Evolutionary conservation across 1,140 invertebrate genomes (phyloP).

Genomic region (Pissodes strobi): DNA sequence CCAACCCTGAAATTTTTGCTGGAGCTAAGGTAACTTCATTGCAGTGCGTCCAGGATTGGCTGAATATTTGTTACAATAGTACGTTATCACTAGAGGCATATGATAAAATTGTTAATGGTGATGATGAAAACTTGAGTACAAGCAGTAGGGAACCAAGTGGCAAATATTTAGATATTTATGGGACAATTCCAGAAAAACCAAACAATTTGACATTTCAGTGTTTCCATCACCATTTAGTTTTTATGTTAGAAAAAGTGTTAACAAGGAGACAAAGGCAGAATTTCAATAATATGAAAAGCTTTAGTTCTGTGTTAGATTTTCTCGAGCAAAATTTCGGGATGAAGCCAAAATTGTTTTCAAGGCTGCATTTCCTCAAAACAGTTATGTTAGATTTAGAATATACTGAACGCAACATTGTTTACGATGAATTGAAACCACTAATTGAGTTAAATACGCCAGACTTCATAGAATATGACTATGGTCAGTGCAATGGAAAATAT

Average conservation of each 20-base stretch:
- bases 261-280: slow-evolving; percentile 68
- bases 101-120: slow-evolving; percentile 1
- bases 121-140: not conserved
- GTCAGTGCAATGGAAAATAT: slow-evolving; percentile 42
- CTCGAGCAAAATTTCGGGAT: slow-evolving; percentile 64
- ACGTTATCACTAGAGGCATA: slow-evolving; percentile 37
- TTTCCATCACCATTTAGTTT: slow-evolving; percentile 93
- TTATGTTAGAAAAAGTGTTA: slow-evolving; percentile 87
- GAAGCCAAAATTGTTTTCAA: slow-evolving; percentile 53
- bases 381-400: slow-evolving; percentile 40
- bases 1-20: slow-evolving; percentile 88
- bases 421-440: slow-evolving; percentile 37
- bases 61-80: slow-evolving; percentile 68
- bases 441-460: not conserved
- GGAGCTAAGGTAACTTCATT: slow-evolving; percentile 71
- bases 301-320: slow-evolving; percentile 72
- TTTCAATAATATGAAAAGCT: slow-evolving; percentile 79
- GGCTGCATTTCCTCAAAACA: slow-evolving; percentile 47
- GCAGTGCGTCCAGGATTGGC: slow-evolving; percentile 84
- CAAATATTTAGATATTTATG: not conserved
- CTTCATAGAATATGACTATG: slow-evolving; percentile 27
- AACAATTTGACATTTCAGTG: slow-evolving; percentile 70
- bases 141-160: not conserved
- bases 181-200: slow-evolving; percentile 52
- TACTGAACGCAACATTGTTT: slow-evolving; percentile 31